These are phyloP conservation scores for Valencia hispanica DNA, from an alignment of 2,797 vertebrate genomes.

Conservation along the genomic window DNA sequence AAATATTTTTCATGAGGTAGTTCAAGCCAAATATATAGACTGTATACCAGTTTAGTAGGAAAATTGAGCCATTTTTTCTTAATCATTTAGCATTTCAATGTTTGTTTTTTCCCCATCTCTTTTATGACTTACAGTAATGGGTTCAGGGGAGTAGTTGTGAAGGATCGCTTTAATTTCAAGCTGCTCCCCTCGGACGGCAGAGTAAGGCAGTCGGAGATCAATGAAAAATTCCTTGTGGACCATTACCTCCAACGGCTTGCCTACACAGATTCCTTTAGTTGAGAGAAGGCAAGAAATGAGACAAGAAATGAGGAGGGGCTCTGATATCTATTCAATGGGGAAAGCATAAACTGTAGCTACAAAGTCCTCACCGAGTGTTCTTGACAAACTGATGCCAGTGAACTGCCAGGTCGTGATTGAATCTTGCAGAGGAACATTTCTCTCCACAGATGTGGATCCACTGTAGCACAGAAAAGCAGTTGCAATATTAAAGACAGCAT, in stretches of 20 bases:
- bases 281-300: neutral
- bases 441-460: neutral
- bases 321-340: too few species aligned
- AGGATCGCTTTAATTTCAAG: constrained; percentile 89
- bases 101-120: neutral
- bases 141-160: constrained; percentile 80
- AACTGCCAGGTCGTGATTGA: constrained; percentile 94
- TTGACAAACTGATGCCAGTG: constrained; percentile 85
- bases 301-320: too few species aligned
- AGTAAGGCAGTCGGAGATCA: constrained; percentile 88
- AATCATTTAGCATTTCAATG: neutral
- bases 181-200: constrained; percentile 89
- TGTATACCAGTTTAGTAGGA: neutral
- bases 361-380: constrained; percentile 56
- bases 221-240: constrained; percentile 88
- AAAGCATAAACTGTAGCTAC: neutral
- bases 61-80: neutral
- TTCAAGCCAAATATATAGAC: neutral
- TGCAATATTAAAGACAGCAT: neutral
- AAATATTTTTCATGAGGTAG: neutral
- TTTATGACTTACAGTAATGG: constrained; percentile 61
- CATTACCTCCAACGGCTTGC: constrained; percentile 82
- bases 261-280: constrained; percentile 85
- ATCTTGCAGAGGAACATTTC: constrained; percentile 78
- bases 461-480: constrained; percentile 23